Base-by-base conservation (phyloP, 2,888 invertebrate species). In the Anorthoa munda region DNA sequence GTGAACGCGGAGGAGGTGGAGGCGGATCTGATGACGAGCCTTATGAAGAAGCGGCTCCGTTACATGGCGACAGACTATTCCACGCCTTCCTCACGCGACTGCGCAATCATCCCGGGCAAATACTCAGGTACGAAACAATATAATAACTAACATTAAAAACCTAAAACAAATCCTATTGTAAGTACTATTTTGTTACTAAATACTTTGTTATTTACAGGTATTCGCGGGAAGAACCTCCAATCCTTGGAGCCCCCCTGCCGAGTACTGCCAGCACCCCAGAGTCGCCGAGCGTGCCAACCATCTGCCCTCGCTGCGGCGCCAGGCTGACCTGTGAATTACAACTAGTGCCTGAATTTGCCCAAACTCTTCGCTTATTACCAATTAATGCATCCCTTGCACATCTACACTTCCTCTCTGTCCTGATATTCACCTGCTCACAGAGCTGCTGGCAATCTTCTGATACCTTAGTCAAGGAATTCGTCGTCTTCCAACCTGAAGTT, bases 391-490 rank as follows among this genome's bases (percentile, higher is more conserved):
- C 96, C 26, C 93, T 97, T 15, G 87, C 96, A 11, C 97, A 97
- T 81, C 93, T 98, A 56, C 99, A 99, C 93, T 99, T 98, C 92
- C 98, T 99, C 13, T 98, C 98, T n/a, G 98, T 98, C 4, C 94
- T 99, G 18, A 95, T 99, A 21, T 99, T 97, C 91, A 98, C 99
- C 2, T 99, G 99, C 92, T 95, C 97, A 55, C 97, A 97, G 87
- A 99, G 98, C 90, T 99, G 99, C 93, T 99, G 99, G 99, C 97
- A 97, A 69, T 95, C 97, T 0, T 97, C 97, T 5, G 98, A 98
- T 86, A 96, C 96, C 56, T 96, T 97, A 84, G 97, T 97, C 72
- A 97, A 97, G 81, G 99, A 99, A 94, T 96, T 97, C 75, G 97
- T 98, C 21, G 93, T 98, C 72, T 97, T 98, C 85, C 98, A 99